phyloP scores from a whole-genome alignment of 2,797 vertebrate species.

The Lutjanus argentimaculatus region DNA sequence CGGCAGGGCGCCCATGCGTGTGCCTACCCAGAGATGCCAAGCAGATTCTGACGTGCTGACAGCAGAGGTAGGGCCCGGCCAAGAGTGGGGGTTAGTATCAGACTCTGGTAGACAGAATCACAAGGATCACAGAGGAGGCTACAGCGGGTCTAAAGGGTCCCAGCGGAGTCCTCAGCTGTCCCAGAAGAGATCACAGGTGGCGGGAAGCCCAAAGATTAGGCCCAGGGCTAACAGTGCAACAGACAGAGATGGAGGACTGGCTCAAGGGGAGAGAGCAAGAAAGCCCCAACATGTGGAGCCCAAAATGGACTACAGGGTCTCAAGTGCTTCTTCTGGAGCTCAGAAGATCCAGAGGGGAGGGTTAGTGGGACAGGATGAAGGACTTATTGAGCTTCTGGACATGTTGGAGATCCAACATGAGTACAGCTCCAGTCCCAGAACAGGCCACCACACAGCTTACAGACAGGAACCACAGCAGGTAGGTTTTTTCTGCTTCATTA shows the following conservation, averaged over 20 bases:
- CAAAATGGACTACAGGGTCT: conserved; percentile 72
- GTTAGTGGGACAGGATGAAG: conserved; percentile 83
- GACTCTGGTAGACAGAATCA: conserved; percentile 73
- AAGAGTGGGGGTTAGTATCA: conserved; percentile 70
- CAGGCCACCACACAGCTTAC: conserved; percentile 60
- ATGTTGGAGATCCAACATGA: conserved; percentile 88
- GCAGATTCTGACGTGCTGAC: conserved; percentile 82
- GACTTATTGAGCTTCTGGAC: conserved; percentile 88
- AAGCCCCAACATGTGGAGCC: conserved; percentile 69
- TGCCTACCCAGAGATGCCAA: conserved; percentile 86
- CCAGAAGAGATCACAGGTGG: conserved; percentile 70
- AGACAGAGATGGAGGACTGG: conserved; percentile 63
- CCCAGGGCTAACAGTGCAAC: conserved; percentile 65
- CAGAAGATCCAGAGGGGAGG: conserved; percentile 69
- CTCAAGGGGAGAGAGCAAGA: conserved; percentile 63
- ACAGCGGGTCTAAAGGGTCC: conserved; percentile 65
- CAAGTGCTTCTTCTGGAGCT: conserved; percentile 57
- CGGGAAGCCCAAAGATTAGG: conserved; percentile 76
- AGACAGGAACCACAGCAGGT: conserved; percentile 78
- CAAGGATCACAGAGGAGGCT: conserved; percentile 71
- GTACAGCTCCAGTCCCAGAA: conserved; percentile 82
- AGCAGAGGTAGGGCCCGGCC: conserved; percentile 74
- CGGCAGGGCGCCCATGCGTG: conserved; percentile 70
- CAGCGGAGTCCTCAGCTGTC: conserved; percentile 63
- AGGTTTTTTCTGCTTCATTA: conserved; percentile 8